Evolutionary conservation across 2,888 invertebrate species (phyloP), one percentile per base, ranked within the genome.

Genomic region (Serrognathus titanus): DNA sequence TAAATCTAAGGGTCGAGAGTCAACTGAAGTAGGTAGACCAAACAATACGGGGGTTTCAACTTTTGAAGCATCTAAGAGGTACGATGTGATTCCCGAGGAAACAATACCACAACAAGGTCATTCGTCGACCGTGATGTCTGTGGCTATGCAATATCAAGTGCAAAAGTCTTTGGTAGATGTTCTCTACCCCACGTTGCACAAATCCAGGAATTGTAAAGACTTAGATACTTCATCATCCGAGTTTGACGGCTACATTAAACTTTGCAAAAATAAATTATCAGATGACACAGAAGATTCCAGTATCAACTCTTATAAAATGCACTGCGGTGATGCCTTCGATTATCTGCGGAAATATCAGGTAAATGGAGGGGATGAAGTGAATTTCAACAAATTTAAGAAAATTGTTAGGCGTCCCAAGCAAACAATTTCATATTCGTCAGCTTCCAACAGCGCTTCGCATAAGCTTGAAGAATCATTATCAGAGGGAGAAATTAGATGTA

Each of bases 401-500:
- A 7, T 31, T 31, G 7, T 31, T 31, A 5, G 24, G 4, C 24
- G 24, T 6, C 24, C 24, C 24, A 7, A 5, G 7, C 24, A 31
- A 31, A 31, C 24, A 31, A 31, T 31, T 31, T 31, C 24, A 1
- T 31, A 13, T 43, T 43, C 43, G 7, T 10, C 20, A 13, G 20
- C 43, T 13, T 43, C 43, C 10, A 57, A 58, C n/a, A 53, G 53
- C 13, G 16, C 11, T 9, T 49, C 55, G 6, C 46, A 54, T 13
- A 56, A 43, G 10, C 31, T 53, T n/a, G 64, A 61, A 31, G 62
- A 63, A 12, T 54, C 53, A 1, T 20, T 63, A 8, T 71, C 70
- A 2, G 71, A 71, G 48, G 72, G 72, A 7, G 72, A 72, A 63
- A 53, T 70, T 10, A 66, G 54, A 37, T 67, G 66, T 50, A 62